phyloP scores from a whole-genome alignment of 2,888 invertebrate species.

The Leptothorax acervorum region DNA sequence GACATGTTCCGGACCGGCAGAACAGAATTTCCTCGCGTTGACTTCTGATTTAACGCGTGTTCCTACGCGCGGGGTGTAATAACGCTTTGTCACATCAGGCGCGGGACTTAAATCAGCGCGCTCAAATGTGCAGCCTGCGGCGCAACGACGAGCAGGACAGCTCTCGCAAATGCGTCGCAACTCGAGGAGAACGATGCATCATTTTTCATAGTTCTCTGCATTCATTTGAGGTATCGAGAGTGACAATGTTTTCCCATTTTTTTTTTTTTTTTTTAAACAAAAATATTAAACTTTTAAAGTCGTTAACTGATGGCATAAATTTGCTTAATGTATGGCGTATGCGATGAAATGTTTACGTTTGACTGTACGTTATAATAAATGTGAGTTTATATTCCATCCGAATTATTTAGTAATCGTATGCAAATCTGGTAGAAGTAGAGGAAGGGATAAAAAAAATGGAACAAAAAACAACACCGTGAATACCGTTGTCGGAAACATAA shows the following conservation, averaged over 20 bases:
- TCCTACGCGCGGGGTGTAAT: conserved; percentile 46
- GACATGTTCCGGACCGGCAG: conserved; percentile 51
- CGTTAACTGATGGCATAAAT: conserved; percentile 12
- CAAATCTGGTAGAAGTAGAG: background rate
- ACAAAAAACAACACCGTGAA: background rate
- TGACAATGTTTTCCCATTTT: background rate
- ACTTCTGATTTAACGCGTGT: conserved; percentile 57
- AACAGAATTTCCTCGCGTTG: conserved; percentile 51
- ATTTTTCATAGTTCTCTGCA: conserved; percentile 2
- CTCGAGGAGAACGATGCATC: conserved; percentile 30
- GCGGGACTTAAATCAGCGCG: conserved; percentile 48
- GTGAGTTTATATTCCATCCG: background rate
- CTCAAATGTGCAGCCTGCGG: conserved; percentile 36
- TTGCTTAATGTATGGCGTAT: background rate
- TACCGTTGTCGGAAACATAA: background rate
- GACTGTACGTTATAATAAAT: conserved; percentile 5
- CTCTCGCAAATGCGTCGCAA: conserved; percentile 28
- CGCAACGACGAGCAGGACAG: conserved; percentile 36
- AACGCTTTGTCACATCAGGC: conserved; percentile 55
- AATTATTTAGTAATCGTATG: conserved; percentile 9
- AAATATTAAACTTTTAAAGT: conserved; percentile 9
- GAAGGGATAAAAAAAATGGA: background rate
- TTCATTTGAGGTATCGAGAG: background rate
- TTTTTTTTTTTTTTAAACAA: background rate
- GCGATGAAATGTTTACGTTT: conserved; percentile 2